Percentiles rank a stretch among this genome's conserved stretches.
phyloP scores from a whole-genome alignment of 1,140 invertebrate genomes.

The Zaprionus davidi region DNA sequence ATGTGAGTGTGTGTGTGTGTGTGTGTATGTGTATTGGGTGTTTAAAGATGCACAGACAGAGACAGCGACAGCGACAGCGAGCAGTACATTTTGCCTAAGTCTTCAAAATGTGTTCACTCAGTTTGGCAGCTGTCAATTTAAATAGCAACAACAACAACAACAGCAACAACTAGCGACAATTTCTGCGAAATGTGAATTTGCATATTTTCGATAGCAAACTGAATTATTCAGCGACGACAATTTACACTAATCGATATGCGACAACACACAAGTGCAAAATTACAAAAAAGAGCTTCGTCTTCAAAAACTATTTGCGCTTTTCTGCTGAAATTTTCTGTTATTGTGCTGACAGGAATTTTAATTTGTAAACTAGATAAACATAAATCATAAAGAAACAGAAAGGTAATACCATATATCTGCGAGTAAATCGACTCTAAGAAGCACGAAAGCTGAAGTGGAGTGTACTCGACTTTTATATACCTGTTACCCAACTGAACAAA shows the following conservation, averaged over 20 bases:
- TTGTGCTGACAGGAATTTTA: neutral
- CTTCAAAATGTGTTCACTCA: conserved; percentile 1
- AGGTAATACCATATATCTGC: no score
- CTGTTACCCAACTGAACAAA: no score
- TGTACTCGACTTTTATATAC: no score
- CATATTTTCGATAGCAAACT: conserved; percentile 10
- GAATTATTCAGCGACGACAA: conserved; percentile 3
- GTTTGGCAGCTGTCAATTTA: conserved; percentile 40
- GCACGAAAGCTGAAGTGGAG: no score
- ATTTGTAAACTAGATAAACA: neutral
- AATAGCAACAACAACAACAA: neutral
- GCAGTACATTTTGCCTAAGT: neutral
- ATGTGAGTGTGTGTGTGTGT: neutral
- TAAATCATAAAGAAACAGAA: neutral
- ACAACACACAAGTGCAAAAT: neutral
- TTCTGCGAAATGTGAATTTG: conserved; percentile 21
- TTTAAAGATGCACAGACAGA: conserved; percentile 12
- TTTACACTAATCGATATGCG: conserved; percentile 9
- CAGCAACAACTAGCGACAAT: neutral
- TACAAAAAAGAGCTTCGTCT: neutral
- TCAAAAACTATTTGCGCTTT: neutral
- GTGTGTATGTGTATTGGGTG: neutral
- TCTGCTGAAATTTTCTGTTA: neutral
- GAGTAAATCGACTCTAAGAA: no score
- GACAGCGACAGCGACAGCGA: neutral